Conservation (phyloP, 92 coral and sea anemone species). For the Plumapathes pennacea region DNA sequence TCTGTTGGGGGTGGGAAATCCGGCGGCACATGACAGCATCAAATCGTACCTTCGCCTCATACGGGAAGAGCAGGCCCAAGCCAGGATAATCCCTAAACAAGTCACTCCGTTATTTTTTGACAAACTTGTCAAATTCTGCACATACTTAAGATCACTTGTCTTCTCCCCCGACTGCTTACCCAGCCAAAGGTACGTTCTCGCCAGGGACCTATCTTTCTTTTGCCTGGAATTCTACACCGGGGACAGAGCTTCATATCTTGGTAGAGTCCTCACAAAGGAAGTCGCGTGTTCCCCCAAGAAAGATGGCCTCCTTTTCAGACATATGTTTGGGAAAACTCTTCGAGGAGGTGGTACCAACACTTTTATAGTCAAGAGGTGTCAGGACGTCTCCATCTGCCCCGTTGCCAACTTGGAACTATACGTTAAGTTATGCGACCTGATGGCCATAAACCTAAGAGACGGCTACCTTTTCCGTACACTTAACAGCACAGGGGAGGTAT, state of each 20-base stretch:
- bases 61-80: conserved; percentile 48
- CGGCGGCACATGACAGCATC: conserved; percentile 33
- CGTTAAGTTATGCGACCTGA: conserved; percentile 44
- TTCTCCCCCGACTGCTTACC: conserved; percentile 13
- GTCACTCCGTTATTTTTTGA: conserved; percentile 62
- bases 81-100: conserved; percentile 47
- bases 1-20: conserved; percentile 26
- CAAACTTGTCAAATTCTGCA: conserved; percentile 31
- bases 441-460: conserved; percentile 39
- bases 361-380: conserved; percentile 29
- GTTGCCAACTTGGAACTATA: conserved; percentile 44
- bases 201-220: conserved; percentile 51
- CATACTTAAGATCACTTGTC: conserved; percentile 12
- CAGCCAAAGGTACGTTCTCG: conserved; percentile 26
- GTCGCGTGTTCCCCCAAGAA: conserved; percentile 19
- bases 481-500: conserved; percentile 23
- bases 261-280: conserved; percentile 15
- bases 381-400: conserved; percentile 19
- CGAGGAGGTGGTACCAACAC: conserved; percentile 38
- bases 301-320: conserved; percentile 21
- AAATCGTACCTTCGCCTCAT: conserved; percentile 3
- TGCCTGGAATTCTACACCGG: conserved; percentile 39
- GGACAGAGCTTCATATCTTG: conserved; percentile 49
- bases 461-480: conserved; percentile 48
- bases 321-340: conserved; percentile 65